Base-by-base conservation (phyloP, 2,888 invertebrate genomes). In the Physocephala rufipes region DNA sequence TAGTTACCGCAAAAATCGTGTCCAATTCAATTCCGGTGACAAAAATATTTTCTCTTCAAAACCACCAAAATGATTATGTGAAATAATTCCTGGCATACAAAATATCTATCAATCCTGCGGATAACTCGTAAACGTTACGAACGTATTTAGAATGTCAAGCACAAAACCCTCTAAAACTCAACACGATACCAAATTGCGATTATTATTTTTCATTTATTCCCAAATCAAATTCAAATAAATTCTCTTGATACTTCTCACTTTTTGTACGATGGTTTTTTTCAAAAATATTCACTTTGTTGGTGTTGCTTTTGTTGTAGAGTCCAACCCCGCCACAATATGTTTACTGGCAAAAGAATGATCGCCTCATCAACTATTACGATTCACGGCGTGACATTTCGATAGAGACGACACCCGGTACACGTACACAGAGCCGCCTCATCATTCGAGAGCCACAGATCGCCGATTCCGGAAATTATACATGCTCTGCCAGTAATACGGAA, bases 331-430 rank as follows among this genome's bases (percentile, higher is more conserved):
- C 95, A 77, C 95, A 95, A 87, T 96, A 95, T 89, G 95, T 96
- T 84, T 95, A 95, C 89, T 96, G 96, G 96, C 95, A 94, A 88
- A 95, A 95, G 89, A 95, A 96, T 88, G 93, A 93, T 87, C 92
- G 93, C 84, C 95, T 96, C 92, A 95, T 96, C 88, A 96, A 95
- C 89, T 95, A 95, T 87, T 95, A 95, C 87, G 92, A 90, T 80
- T 89, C 92, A 79, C 90, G 95, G 82, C 92, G 94, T 78, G 92
- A 91, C 78, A 94, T 95, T 78, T 89, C 90, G 77, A 95, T 96
- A 82, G 90, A 91, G 85, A 95, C 95, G 77, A 92, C 92, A 86
- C 93, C 93, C 76, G 95, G 94, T 76, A 90, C 92, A 82, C 90
- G 92, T 84, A 95, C 95, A 76, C 94, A 95, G 87, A 94, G 94